Conservation (phyloP, 2,113 vertebrate species). For the Cariama cristata region DNA sequence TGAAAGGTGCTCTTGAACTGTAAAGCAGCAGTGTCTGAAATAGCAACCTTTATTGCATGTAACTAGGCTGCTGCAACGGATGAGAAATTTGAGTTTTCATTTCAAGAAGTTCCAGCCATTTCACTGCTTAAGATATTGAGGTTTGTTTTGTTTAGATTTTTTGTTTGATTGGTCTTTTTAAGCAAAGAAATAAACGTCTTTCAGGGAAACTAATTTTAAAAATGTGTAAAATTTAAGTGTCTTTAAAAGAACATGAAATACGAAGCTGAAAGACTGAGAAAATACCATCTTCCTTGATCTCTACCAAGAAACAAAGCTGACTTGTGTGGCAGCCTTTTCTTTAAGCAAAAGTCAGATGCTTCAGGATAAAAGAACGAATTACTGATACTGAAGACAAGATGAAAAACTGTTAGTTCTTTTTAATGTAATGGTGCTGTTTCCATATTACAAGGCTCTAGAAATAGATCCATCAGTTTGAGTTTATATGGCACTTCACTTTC, state of each 20-base stretch:
- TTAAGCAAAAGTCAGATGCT: neutral
- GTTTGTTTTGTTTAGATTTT: neutral
- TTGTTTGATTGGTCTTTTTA: neutral
- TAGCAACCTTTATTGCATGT: neutral
- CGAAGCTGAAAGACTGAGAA: slow-evolving; percentile 23
- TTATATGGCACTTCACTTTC: neutral
- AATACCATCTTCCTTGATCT: neutral
- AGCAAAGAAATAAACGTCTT: neutral
- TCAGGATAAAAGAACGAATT: neutral
- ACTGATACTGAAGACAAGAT: neutral
- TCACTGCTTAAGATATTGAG: neutral
- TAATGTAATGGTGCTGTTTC: slow-evolving; percentile 21
- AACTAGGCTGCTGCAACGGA: neutral
- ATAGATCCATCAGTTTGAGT: slow-evolving; percentile 39
- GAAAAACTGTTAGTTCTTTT: slow-evolving; percentile 6
- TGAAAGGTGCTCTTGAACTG: slow-evolving; percentile 1
- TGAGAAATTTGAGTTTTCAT: neutral
- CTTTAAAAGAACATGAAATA: neutral
- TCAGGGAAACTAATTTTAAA: neutral
- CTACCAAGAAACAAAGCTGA: neutral
- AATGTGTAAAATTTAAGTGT: neutral
- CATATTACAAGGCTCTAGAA: neutral
- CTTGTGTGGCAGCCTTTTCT: neutral
- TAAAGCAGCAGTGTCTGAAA: neutral
- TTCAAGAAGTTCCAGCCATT: neutral